Evolutionary conservation across 2,888 invertebrate genomes (phyloP).

Genomic region (Lagria hirta): DNA sequence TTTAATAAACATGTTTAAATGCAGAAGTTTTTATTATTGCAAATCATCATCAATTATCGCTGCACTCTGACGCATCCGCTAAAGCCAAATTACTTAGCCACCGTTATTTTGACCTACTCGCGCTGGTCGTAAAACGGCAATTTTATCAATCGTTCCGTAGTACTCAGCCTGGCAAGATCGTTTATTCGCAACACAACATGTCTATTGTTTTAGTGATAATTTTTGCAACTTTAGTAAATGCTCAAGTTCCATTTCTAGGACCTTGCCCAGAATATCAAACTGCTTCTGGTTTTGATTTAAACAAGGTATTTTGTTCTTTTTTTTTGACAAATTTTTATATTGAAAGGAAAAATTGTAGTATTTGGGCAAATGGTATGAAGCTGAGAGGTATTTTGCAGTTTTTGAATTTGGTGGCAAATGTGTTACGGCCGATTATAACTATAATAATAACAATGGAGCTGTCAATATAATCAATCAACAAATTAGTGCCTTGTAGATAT

Average conservation of each 20-base stretch:
- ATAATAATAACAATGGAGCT: constrained; percentile 53
- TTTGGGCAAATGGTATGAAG: constrained; percentile 77
- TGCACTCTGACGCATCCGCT: background rate
- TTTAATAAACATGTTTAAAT: too few relatives aligned
- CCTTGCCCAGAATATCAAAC: constrained; percentile 65
- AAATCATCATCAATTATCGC: too few relatives aligned
- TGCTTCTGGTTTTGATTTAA: constrained; percentile 61
- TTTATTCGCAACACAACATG: constrained; percentile 3
- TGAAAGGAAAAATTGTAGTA: constrained; percentile 34
- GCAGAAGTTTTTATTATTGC: too few relatives aligned
- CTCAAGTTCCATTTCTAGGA: constrained; percentile 66
- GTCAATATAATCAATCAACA: constrained; percentile 53
- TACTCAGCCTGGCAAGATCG: background rate
- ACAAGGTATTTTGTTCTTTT: constrained; percentile 53
- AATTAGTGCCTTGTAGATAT: constrained; percentile 53
- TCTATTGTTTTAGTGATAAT: too few relatives aligned
- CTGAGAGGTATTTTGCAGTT: constrained; percentile 73
- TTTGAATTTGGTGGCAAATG: constrained; percentile 76
- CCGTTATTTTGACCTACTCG: constrained; percentile 20
- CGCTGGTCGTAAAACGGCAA: constrained; percentile 6
- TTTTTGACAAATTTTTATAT: constrained; percentile 8
- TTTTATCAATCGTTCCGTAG: constrained; percentile 14
- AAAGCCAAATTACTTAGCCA: constrained; percentile 2
- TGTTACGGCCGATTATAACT: constrained; percentile 67
- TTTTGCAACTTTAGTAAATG: constrained; percentile 9